Evolutionary conservation across 2,113 vertebrate genomes (phyloP), one percentile per base, ranked within the genome.

Genomic region (Coregonus clupeaformis): DNA sequence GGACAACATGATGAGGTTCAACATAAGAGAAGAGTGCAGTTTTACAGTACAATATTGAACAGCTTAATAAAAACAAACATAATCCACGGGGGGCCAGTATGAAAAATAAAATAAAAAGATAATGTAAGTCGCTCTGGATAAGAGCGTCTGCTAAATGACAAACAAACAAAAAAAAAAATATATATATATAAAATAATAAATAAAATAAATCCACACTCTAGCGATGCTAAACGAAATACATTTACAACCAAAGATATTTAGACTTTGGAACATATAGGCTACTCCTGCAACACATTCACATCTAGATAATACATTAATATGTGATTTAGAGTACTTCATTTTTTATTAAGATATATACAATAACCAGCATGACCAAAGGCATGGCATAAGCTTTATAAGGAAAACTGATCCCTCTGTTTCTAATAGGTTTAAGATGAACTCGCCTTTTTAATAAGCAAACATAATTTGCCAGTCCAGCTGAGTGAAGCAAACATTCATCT

Each of bases 381-480:
- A 69, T 47, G 29, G 69, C 80, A 18, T 18, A 80, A 62, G 64
- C 24, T 75, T 85, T 68, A 0, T 24, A n/a, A 77, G 42, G 1
- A 0, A 74, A 78, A 32, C 65, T 65, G 73, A 77, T 68, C 77
- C 75, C 84, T 88, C 73, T 82, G 68, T 36, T 64, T 75, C 85
- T 87, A 92, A 85, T 87, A 82, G 77, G 76, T 88, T 91, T 85
- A 89, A 91, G 84, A 89, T 88, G 84, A 89, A 66, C 49, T 5
- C 0, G 71, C 79, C 69, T 18, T 42, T 42, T 42, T 42, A 42
- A 42, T 42, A 42, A 42, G 36, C 36, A 42, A 42, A 42, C 6
- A 27, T 52, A 73, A 69, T 77, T 69, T 82, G 66, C 77, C 86
- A 69, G 66, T 69, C 57, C 52, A 36, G 68, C 60, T 24, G 25